These are phyloP conservation scores for Plecturocebus donacophilus DNA, from an alignment of 2,113 vertebrate genomes.

Conservation along the genomic window DNA sequence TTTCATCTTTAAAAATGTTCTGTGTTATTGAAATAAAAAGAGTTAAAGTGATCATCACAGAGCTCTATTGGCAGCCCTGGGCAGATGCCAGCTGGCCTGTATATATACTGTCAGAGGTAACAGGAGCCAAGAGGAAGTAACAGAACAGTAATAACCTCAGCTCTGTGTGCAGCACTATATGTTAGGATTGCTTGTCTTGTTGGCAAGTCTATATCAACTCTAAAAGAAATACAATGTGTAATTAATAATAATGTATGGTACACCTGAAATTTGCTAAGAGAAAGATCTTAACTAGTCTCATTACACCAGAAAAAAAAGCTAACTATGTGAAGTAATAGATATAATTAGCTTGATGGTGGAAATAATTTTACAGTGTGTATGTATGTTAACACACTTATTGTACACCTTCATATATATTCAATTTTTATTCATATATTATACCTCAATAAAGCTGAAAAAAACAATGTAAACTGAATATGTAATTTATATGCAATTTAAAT, in stretches of 20 bases:
- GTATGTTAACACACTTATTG: background rate
- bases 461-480: background rate
- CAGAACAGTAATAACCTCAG: background rate
- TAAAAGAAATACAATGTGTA: background rate
- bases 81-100: background rate
- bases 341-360: background rate
- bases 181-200: background rate
- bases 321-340: background rate
- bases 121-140: background rate
- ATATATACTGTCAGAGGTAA: background rate
- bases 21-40: background rate
- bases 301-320: background rate
- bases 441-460: background rate
- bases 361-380: background rate
- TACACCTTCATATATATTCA: background rate
- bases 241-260: background rate
- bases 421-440: background rate
- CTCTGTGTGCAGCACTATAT: background rate
- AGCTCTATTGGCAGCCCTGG: background rate
- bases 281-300: background rate
- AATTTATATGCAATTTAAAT: slow-evolving; percentile 23
- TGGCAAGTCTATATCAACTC: background rate
- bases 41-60: background rate
- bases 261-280: background rate
- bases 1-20: background rate